These are phyloP conservation scores for Drosophila meridiana DNA, from an alignment of 2,888 invertebrate species.

Conservation along the genomic window DNA sequence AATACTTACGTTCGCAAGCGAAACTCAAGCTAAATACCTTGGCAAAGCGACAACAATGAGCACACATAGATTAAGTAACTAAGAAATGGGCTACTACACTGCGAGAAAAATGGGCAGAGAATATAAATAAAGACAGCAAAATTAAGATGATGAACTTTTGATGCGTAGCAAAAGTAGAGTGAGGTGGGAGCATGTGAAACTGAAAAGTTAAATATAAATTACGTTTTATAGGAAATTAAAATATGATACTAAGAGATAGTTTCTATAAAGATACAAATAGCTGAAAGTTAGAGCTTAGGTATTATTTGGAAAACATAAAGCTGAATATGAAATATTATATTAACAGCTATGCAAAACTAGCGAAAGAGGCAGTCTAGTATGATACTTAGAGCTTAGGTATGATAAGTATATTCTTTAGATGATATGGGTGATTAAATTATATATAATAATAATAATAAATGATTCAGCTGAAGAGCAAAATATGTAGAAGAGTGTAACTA, in stretches of 20 bases:
- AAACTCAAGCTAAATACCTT: conserved; percentile 70
- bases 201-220: background rate
- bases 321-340: background rate
- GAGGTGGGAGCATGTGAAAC: background rate
- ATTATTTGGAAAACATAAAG: background rate
- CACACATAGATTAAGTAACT: conserved; percentile 75
- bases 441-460: background rate
- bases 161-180: conserved; percentile 15
- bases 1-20: conserved; percentile 67
- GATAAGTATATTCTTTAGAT: background rate
- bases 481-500: background rate
- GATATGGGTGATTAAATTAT: background rate
- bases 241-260: background rate
- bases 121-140: conserved; percentile 6
- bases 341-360: background rate
- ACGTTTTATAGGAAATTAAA: background rate
- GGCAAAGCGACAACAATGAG: conserved; percentile 78
- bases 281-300: background rate
- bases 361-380: background rate
- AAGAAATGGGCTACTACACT: conserved; percentile 51
- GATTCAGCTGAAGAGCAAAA: background rate
- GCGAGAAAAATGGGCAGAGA: conserved; percentile 25
- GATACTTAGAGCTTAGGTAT: background rate
- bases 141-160: conserved; percentile 11
- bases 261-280: background rate